phyloP scores from a whole-genome alignment of 2,888 invertebrate genomes.

The Odontocolon sp. region DNA sequence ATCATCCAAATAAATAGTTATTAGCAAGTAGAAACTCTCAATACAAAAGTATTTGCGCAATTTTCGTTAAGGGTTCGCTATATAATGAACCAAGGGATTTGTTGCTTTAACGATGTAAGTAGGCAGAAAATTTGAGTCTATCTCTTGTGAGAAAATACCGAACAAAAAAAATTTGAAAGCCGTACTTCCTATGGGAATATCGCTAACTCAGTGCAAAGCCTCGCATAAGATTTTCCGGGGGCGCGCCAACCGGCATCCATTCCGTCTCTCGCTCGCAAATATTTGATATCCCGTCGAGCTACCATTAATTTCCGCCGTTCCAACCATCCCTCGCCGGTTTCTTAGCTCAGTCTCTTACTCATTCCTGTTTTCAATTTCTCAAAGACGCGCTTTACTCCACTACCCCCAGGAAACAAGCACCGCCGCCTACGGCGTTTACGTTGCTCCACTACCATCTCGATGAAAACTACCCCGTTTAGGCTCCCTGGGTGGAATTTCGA shows the following conservation, averaged over 20 bases:
- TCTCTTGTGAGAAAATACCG: neutral
- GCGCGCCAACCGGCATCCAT: conserved; percentile 38
- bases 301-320: conserved; percentile 70
- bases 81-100: neutral
- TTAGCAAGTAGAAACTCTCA: too few relatives aligned
- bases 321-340: neutral
- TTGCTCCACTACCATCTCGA: conserved; percentile 19
- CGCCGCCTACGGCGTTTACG: neutral
- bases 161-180: conserved; percentile 18
- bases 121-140: neutral
- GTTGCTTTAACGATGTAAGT: conserved; percentile 20
- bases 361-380: conserved; percentile 69
- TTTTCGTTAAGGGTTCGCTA: too few relatives aligned
- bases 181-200: conserved; percentile 10
- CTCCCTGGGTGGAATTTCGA: conserved; percentile 40
- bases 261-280: conserved; percentile 65
- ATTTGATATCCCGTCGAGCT: conserved; percentile 68
- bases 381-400: conserved; percentile 62
- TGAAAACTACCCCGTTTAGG: neutral
- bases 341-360: conserved; percentile 17
- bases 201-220: neutral
- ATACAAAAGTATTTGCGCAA: too few relatives aligned
- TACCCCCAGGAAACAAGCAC: conserved; percentile 11
- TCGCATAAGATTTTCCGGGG: conserved; percentile 30
- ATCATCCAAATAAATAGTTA: too few relatives aligned